A percentile compares a stretch with the other conserved stretches of the same genome.
Conservation (phyloP, 2,888 invertebrate species). For the Bombyx huttoni region DNA sequence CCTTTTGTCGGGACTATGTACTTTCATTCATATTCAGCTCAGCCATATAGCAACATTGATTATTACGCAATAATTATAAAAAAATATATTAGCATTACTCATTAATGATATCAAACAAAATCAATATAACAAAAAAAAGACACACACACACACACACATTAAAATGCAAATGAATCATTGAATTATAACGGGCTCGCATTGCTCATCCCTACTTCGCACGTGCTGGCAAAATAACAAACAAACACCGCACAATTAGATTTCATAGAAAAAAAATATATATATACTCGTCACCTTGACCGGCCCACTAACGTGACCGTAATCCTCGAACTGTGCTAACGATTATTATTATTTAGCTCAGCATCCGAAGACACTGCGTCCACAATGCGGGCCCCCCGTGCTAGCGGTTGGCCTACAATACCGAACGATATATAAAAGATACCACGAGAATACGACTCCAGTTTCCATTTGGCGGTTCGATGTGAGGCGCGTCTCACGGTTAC, state of each 20-base stretch:
- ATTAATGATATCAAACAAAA: too few species aligned
- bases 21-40: too few species aligned
- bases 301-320: constrained; percentile 51
- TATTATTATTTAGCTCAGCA: constrained; percentile 45
- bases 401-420: constrained; percentile 66
- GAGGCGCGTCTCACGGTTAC: constrained; percentile 30
- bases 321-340: constrained; percentile 57
- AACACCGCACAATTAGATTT: neutral
- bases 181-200: too few species aligned
- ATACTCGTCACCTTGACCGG: constrained; percentile 52
- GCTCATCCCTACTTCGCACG: too few species aligned
- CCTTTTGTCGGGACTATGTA: too few species aligned
- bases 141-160: too few species aligned
- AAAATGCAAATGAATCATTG: too few species aligned
- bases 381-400: constrained; percentile 47
- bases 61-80: too few species aligned
- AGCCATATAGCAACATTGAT: too few species aligned
- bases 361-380: constrained; percentile 24
- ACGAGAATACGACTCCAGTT: constrained; percentile 46
- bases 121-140: too few species aligned
- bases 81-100: too few species aligned
- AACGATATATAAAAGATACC: constrained; percentile 58
- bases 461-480: constrained; percentile 47
- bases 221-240: neutral
- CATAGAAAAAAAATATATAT: constrained; percentile 31